Evolutionary conservation across 2,113 vertebrate species (phyloP).

Genomic region (Melierax canorus): DNA sequence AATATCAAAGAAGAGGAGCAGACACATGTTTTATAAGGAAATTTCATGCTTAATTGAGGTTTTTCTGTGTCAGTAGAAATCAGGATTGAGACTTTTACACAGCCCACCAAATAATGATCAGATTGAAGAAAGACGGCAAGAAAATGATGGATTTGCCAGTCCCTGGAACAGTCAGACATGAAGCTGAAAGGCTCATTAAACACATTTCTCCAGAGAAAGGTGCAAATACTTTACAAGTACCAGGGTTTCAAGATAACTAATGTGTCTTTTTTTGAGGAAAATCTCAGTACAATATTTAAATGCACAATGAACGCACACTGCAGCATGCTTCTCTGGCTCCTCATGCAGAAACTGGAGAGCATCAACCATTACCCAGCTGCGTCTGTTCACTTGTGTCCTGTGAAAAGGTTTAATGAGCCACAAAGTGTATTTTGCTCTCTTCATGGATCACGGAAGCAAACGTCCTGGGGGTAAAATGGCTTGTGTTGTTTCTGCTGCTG

Average conservation of each 20-base stretch:
- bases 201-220: slow-evolving; percentile 8
- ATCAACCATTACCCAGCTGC: neutral
- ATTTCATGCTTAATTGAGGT: neutral
- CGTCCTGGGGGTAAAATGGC: neutral
- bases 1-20: neutral
- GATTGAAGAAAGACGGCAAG: neutral
- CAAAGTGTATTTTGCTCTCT: slow-evolving; percentile 20
- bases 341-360: neutral
- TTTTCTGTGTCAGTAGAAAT: neutral
- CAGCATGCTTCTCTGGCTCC: neutral
- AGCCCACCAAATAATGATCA: neutral
- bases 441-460: neutral
- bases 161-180: neutral
- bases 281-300: neutral
- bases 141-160: neutral
- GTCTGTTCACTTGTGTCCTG: neutral
- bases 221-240: neutral
- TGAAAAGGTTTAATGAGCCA: slow-evolving; percentile 31
- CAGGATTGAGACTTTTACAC: neutral
- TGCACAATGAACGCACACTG: neutral
- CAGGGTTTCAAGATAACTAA: neutral
- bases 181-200: neutral
- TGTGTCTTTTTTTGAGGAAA: neutral
- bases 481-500: slow-evolving; percentile 7
- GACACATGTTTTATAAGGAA: neutral